These are phyloP conservation scores for Chymomyza caudatula DNA, from an alignment of 2,888 invertebrate genomes.

Conservation along the genomic window DNA sequence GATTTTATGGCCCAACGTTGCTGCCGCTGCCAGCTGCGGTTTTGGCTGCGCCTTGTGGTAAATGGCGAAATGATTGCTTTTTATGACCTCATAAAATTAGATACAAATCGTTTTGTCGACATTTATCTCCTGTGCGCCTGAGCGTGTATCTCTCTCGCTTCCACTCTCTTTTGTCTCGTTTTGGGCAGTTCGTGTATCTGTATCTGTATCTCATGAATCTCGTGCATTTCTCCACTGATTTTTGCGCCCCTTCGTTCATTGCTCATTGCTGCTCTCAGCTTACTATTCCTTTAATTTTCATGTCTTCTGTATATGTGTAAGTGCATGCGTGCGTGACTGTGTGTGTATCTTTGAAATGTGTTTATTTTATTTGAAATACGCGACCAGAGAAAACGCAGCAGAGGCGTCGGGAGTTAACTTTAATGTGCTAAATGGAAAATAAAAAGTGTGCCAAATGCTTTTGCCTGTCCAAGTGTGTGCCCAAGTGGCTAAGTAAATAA, in stretches of 20 bases:
- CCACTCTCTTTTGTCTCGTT: constrained; percentile 1
- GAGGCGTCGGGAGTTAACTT: neutral
- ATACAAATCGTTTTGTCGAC: constrained; percentile 75
- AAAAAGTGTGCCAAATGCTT: constrained; percentile 56
- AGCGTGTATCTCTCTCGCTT: neutral
- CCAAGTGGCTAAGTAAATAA: constrained; percentile 58
- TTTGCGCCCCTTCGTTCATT: neutral
- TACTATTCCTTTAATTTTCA: constrained; percentile 27
- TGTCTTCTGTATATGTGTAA: neutral
- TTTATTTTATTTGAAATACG: constrained; percentile 49
- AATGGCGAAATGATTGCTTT: constrained; percentile 75
- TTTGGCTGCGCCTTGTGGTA: constrained; percentile 44
- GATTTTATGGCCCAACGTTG: constrained; percentile 45
- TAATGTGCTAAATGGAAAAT: constrained; percentile 38
- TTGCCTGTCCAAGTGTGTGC: constrained; percentile 8
- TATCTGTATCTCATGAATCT: neutral
- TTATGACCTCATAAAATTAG: constrained; percentile 77
- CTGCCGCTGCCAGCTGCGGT: constrained; percentile 55
- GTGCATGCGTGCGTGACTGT: neutral
- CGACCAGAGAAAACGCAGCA: constrained; percentile 16
- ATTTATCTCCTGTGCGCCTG: constrained; percentile 54
- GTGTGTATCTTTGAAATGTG: constrained; percentile 28
- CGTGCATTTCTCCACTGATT: neutral
- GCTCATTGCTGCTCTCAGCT: constrained; percentile 19
- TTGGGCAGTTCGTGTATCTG: neutral